Evolutionary conservation across 1,140 invertebrate genomes (phyloP), one percentile per base, ranked within the genome.

Genomic region (Vanessa tameamea): DNA sequence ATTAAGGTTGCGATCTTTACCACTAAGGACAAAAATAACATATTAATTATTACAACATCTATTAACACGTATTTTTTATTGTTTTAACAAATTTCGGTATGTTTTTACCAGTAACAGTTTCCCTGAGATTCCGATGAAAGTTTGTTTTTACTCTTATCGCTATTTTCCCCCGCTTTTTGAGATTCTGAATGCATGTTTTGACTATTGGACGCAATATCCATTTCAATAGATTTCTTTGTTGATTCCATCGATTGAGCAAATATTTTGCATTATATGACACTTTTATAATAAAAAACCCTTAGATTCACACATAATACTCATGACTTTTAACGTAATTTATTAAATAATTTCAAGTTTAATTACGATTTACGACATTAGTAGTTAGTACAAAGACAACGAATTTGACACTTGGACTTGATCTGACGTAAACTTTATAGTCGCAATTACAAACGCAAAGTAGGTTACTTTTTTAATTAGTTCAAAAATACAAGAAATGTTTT

Each of bases 1-100:
- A 83, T 98, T 98, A 2, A 98, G 93, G 90, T 98, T 98, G 73
- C 98, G 94, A 43, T 98, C 97, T 93, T 98, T 98, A 11, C 97
- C 97, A 94, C 98, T 98, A 86, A 77, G 94, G 94, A 59, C 15
- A 75, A 79, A 81, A 16, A 48, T 20, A 37, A 68, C 8, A 55
- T 43, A 68, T 51, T 37, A 68, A 68, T 43, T 37, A 31, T n/a
- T 26, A 0, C 23, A n/a, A 67, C 6, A 67, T 13, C 11, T 6
- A 20, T 48, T 50, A 51, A 67, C 16, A 16, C 14, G 47, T 57
- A n/a, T 51, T 2, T 61, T 55, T 53, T 14, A 51, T 53, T 66
- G 61, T 50, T 61, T 31, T 47, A 9, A 31, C 71, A 12, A 57
- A 57, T 37, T 31, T 37, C 5, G 7, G n/a, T 80, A 77, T 48